Conservation (phyloP, 2,888 invertebrate genomes). For the Spicauda simplicius region DNA sequence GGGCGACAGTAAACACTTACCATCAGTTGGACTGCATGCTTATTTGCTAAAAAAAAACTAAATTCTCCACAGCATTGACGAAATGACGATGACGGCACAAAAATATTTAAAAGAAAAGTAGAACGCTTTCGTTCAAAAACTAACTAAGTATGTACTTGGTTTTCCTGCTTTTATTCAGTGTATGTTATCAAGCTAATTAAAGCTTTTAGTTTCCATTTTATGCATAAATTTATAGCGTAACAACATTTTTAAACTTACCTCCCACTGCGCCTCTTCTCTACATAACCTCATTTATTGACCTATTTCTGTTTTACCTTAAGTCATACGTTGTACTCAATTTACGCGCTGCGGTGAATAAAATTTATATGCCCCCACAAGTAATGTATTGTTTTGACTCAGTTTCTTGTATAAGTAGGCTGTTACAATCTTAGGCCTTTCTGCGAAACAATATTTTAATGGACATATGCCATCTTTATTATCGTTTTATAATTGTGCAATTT, state of each 20-base stretch:
- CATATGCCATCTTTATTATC: too few species aligned
- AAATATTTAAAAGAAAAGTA: not conserved
- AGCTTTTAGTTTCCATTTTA: slow-evolving; percentile 28
- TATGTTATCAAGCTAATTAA: slow-evolving; percentile 31
- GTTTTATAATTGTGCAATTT: too few species aligned
- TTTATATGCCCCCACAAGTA: slow-evolving; percentile 28
- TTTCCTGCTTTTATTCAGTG: not conserved
- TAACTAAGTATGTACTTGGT: not conserved
- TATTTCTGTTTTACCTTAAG: slow-evolving; percentile 37
- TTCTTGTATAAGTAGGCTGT: slow-evolving; percentile 12
- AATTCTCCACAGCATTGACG: too few species aligned
- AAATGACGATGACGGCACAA: too few species aligned
- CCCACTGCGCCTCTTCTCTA: slow-evolving; percentile 35
- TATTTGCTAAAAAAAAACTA: too few species aligned
- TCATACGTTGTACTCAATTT: slow-evolving; percentile 36
- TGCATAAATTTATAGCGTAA: slow-evolving; percentile 34
- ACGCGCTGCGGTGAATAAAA: slow-evolving; percentile 32
- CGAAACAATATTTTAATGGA: too few species aligned
- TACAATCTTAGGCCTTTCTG: too few species aligned
- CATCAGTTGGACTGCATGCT: too few species aligned
- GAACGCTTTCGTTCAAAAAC: not conserved
- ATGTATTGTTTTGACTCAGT: slow-evolving; percentile 35
- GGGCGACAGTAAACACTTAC: too few species aligned
- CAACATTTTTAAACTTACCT: slow-evolving; percentile 35
- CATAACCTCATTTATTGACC: slow-evolving; percentile 38